Conservation (phyloP, 2,888 invertebrate genomes). For the Plebejus argus region DNA sequence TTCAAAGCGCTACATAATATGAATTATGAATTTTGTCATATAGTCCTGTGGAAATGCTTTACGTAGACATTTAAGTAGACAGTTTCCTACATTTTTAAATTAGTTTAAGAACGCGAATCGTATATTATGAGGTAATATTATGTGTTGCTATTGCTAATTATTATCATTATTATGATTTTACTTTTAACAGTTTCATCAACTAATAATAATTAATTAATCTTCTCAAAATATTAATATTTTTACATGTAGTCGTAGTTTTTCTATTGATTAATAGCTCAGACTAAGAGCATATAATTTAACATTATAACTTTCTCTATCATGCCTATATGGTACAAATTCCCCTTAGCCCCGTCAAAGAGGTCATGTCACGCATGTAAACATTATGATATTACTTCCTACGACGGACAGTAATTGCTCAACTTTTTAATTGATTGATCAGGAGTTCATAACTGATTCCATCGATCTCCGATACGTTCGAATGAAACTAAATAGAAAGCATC, state of each 20-base stretch:
- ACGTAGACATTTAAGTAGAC: too few species aligned
- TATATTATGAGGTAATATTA: too few species aligned
- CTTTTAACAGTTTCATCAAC: too few species aligned
- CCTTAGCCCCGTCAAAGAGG: neutral
- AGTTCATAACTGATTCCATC: conserved; percentile 55
- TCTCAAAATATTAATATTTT: too few species aligned
- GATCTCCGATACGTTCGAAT: conserved; percentile 40
- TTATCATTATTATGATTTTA: too few species aligned
- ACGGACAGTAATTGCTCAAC: conserved; percentile 18
- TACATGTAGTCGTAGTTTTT: too few species aligned
- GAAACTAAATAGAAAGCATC: neutral
- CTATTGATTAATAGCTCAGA: too few species aligned
- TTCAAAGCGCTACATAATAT: neutral
- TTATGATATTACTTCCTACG: conserved; percentile 8
- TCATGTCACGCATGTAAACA: neutral
- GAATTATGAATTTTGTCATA: neutral
- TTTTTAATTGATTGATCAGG: conserved; percentile 66
- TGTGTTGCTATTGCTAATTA: too few species aligned
- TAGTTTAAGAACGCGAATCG: too few species aligned
- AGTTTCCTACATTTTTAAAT: neutral
- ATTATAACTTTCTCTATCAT: neutral
- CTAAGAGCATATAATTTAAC: neutral
- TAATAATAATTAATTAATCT: too few species aligned
- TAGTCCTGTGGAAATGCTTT: neutral
- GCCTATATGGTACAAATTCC: neutral